Evolutionary conservation across 2,113 vertebrate genomes (phyloP), one percentile per base, ranked within the genome.

Genomic region (Martes martes): DNA sequence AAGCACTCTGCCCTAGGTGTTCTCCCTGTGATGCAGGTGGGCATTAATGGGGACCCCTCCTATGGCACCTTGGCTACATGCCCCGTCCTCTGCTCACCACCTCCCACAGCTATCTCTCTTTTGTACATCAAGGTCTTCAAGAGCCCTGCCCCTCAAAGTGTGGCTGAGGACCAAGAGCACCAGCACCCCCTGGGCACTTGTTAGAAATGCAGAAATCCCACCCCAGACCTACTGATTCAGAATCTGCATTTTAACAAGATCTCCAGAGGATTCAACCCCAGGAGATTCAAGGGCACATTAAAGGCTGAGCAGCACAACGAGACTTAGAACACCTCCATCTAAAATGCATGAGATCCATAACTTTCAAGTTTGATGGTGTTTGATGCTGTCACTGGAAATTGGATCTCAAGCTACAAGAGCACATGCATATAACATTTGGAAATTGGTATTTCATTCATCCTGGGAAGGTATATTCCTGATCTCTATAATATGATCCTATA

Each of bases 161-260:
- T 86, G 28, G 47, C 69, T 19, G 5, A 39, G 82, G 24, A 91
- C 39, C 23, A 71, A 57, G n/a, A 63, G 67, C 80, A 45, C 31
- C 78, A 71, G 23, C 52, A 24, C 47, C 31, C 28, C 24, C 28
- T 50, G 42, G 63, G 65, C 61, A 42, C 63, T 74, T 81, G 36
- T 74, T 89, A 76, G 89, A 85, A 92, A 95, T 80, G 26, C 45
- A 69, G 61, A 85, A 57, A 39, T 61, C 15, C 50, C 11, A 24
- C 28, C 45, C n/a, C 18, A 45, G 78, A 92, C 28, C 92, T 55
- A 28, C n/a, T 59, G 23, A 55, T 39, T 79, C 87, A 78, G 74
- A 91, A 91, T 82, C 65, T 91, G 42, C 76, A 79, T 93, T 71
- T 95, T 95, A 19, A 11, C 52, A 87, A 74, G 71, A 80, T 55